Conservation (phyloP, 2,113 vertebrate genomes). For the Crotophaga sulcirostris region DNA sequence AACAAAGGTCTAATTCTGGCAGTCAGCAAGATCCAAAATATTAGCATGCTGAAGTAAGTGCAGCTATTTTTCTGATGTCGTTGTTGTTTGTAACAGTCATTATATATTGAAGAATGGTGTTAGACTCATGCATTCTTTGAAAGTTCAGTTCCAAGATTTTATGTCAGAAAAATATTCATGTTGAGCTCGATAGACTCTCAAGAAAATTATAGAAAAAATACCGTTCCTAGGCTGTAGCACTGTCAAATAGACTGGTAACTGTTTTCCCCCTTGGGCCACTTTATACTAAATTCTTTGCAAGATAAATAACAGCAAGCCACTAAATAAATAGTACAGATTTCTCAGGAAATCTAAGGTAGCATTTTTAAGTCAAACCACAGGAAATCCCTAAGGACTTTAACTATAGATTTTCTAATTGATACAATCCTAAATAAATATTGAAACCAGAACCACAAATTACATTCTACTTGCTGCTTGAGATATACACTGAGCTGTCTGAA, state of each 20-base stretch:
- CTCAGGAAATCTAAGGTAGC: background rate
- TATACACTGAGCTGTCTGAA: background rate
- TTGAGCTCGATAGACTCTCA: background rate
- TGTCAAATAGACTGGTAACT: background rate
- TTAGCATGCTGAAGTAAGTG: background rate
- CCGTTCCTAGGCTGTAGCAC: background rate
- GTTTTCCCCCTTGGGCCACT: background rate
- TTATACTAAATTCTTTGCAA: background rate
- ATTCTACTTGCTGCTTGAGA: background rate
- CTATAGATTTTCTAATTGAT: background rate
- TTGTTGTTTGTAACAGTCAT: background rate
- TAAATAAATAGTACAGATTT: background rate
- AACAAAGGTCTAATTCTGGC: slow-evolving; percentile 55
- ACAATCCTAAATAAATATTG: background rate
- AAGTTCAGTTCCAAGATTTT: background rate
- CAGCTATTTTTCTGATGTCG: background rate
- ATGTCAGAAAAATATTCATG: background rate
- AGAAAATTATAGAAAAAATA: background rate
- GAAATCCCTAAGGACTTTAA: background rate
- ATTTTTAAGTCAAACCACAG: background rate
- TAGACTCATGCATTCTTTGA: background rate
- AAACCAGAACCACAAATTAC: slow-evolving; percentile 3
- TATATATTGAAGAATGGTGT: background rate
- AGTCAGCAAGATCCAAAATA: slow-evolving; percentile 1
- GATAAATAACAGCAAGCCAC: background rate